Evolutionary conservation across 2,797 vertebrate genomes (phyloP).

Genomic region (Microctenopoma stevenorrisi): DNA sequence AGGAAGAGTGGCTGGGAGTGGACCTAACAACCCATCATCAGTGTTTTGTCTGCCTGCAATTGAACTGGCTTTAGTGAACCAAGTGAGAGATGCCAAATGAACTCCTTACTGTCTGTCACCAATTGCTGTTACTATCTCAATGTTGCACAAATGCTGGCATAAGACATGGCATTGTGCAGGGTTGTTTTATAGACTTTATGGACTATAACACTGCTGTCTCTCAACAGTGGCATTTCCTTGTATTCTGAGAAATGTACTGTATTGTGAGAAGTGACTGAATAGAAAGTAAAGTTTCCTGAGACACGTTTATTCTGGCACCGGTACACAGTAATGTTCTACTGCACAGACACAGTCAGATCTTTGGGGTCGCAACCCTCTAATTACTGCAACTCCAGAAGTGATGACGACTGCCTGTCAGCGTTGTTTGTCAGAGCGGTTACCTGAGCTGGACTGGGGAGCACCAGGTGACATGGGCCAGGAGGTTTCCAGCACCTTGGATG

Average conservation of each 20-base stretch:
- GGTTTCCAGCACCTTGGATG: constrained; percentile 71
- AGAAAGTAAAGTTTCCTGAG: constrained; percentile 81
- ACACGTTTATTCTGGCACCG: constrained; percentile 77
- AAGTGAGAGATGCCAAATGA: constrained; percentile 61
- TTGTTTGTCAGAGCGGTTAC: constrained; percentile 65
- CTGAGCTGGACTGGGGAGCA: constrained; percentile 61
- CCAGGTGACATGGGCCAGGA: constrained; percentile 68
- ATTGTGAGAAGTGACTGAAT: constrained; percentile 64
- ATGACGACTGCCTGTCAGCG: constrained; percentile 69
- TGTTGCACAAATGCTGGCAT: constrained; percentile 41
- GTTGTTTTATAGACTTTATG: constrained; percentile 38
- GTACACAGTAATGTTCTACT: constrained; percentile 58
- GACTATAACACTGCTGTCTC: constrained; percentile 66
- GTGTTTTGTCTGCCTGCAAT: constrained; percentile 59
- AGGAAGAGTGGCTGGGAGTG: constrained; percentile 30
- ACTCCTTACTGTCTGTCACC: constrained; percentile 56
- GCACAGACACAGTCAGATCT: constrained; percentile 63
- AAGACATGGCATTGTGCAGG: constrained; percentile 43
- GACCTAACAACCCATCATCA: constrained; percentile 63
- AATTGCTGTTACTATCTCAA: constrained; percentile 43
- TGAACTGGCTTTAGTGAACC: constrained; percentile 48
- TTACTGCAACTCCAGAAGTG: constrained; percentile 63
- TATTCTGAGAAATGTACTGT: constrained; percentile 71
- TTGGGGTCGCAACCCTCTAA: constrained; percentile 78
- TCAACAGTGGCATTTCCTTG: constrained; percentile 77